Conservation (phyloP, 2,113 vertebrate species). For the Origma solitaria region DNA sequence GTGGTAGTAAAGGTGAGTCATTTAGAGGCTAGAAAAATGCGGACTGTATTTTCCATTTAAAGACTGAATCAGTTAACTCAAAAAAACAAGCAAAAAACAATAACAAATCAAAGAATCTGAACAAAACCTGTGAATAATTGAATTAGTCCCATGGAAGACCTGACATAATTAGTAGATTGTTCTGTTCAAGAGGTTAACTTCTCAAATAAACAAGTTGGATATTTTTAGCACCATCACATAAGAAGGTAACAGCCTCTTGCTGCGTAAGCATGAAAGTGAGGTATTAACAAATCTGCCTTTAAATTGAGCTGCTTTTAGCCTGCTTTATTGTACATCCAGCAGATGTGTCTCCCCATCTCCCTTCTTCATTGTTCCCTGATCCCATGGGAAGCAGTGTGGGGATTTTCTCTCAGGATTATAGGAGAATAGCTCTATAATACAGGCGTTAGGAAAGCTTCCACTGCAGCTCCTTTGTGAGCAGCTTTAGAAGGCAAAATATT, state of each 20-base stretch:
- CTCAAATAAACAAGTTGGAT: neutral
- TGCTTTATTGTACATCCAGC: neutral
- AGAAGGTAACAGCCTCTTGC: neutral
- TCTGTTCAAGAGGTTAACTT: neutral
- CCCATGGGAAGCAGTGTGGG: neutral
- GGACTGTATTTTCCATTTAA: neutral
- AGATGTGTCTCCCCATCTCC: neutral
- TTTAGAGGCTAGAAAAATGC: neutral
- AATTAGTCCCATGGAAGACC: neutral
- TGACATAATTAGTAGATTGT: neutral
- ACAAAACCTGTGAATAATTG: neutral
- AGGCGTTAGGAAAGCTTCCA: neutral
- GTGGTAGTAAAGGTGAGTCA: neutral
- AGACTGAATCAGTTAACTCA: neutral
- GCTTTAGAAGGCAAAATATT: neutral
- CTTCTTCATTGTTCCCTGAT: neutral
- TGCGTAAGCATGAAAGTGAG: neutral
- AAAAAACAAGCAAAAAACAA: neutral
- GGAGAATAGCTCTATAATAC: neutral
- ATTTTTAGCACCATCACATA: neutral
- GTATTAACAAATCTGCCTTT: neutral
- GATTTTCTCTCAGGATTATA: neutral
- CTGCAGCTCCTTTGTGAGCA: neutral
- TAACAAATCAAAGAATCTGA: neutral
- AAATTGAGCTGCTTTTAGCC: neutral